phyloP scores from a whole-genome alignment of 2,888 invertebrate genomes.

The Tortrix viridana region DNA sequence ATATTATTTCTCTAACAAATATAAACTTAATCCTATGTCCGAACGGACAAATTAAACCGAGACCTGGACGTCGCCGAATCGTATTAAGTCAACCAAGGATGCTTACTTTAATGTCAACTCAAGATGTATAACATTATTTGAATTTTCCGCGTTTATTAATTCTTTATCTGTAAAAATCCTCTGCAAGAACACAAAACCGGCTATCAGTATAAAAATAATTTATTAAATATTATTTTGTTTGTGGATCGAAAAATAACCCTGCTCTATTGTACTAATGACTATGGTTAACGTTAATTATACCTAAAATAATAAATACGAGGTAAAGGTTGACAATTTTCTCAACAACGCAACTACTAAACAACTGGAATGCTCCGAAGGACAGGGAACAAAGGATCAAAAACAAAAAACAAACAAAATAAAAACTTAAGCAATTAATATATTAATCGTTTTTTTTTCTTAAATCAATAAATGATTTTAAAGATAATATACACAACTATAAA shows the following conservation, averaged over 20 bases:
- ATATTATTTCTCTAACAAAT: constrained; percentile 78
- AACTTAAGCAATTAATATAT: constrained; percentile 85
- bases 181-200: constrained; percentile 82
- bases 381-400: constrained; percentile 65
- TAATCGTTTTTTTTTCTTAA: constrained; percentile 83
- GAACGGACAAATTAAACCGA: constrained; percentile 72
- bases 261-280: constrained; percentile 83
- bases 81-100: constrained; percentile 73
- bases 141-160: constrained; percentile 28
- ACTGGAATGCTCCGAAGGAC: constrained; percentile 63
- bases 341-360: constrained; percentile 60
- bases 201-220: constrained; percentile 82
- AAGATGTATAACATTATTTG: constrained; percentile 74
- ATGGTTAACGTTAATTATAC: constrained; percentile 83
- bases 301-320: constrained; percentile 81
- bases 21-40: constrained; percentile 81
- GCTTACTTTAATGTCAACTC: constrained; percentile 68
- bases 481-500: constrained; percentile 83
- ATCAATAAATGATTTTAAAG: constrained; percentile 83
- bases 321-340: constrained; percentile 81
- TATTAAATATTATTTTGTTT: constrained; percentile 74
- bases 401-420: constrained; percentile 80
- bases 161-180: constrained; percentile 66
- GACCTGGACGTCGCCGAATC: constrained; percentile 77
- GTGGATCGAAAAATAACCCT: constrained; percentile 85